These are phyloP conservation scores for Lagocephalus sceleratus DNA, from an alignment of 2,797 vertebrate species.

Conservation along the genomic window DNA sequence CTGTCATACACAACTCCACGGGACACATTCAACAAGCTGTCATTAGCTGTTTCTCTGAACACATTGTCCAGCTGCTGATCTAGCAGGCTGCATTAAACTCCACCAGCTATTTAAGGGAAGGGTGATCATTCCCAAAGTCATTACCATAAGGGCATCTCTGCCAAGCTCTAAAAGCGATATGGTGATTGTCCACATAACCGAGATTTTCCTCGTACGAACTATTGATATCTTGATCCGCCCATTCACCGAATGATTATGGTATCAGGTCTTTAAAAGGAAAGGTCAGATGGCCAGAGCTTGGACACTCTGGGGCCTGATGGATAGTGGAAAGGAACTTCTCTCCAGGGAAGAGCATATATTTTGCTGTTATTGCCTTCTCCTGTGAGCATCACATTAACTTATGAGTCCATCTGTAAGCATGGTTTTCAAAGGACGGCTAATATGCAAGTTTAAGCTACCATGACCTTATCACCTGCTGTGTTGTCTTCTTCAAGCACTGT, in stretches of 20 bases:
- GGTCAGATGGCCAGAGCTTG: conserved; percentile 43
- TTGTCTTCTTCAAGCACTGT: conserved; percentile 35
- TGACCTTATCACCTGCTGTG: conserved; percentile 59
- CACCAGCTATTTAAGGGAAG: conserved; percentile 39
- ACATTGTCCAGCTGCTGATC: conserved; percentile 44
- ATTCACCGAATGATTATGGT: conserved; percentile 28
- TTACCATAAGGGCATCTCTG: conserved; percentile 33
- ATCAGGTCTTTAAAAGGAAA: conserved; percentile 25
- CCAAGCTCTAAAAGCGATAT: conserved; percentile 47
- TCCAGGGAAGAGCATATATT: conserved; percentile 19
- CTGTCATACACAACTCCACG: background rate
- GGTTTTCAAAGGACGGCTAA: conserved; percentile 17
- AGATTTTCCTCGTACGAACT: conserved; percentile 42
- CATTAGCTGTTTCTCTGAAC: conserved; percentile 45
- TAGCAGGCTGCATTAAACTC: conserved; percentile 52
- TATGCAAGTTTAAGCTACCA: conserved; percentile 36
- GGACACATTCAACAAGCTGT: conserved; percentile 28
- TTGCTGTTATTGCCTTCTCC: conserved; percentile 28
- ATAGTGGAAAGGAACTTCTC: conserved; percentile 13
- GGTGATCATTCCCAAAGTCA: conserved; percentile 25
- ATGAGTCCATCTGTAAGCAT: conserved; percentile 19
- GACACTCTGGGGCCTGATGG: conserved; percentile 15
- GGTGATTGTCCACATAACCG: conserved; percentile 18
- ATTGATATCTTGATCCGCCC: conserved; percentile 40
- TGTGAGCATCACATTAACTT: conserved; percentile 5